Conservation (phyloP, 2,888 invertebrate species). For the Enchytraeus crypticus region DNA sequence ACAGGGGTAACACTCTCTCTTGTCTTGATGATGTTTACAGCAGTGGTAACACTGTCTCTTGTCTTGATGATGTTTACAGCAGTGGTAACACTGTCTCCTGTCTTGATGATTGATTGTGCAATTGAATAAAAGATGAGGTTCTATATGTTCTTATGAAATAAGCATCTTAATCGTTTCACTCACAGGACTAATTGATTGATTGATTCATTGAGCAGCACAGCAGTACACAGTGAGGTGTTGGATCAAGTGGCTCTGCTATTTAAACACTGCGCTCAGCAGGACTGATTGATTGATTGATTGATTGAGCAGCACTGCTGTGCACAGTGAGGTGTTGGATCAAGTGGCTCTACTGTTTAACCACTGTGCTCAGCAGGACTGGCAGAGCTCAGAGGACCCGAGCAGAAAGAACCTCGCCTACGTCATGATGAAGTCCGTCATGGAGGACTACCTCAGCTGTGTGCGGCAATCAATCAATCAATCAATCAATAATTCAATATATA, state of each 20-base stretch:
- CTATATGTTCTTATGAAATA: neutral
- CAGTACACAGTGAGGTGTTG: neutral
- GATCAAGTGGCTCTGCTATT: slow-evolving; percentile 10
- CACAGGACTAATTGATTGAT: neutral
- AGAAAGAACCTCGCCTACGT: slow-evolving; percentile 6
- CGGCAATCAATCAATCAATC: no score
- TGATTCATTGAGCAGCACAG: neutral
- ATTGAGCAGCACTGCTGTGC: neutral
- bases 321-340: neutral
- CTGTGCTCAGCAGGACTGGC: slow-evolving; percentile 14
- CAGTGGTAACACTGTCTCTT: neutral
- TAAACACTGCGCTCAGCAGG: slow-evolving; percentile 10
- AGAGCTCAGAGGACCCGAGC: slow-evolving; percentile 8
- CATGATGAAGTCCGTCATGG: slow-evolving; percentile 7
- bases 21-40: neutral
- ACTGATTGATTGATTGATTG: no score
- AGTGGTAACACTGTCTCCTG: neutral
- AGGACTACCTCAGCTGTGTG: slow-evolving; percentile 10
- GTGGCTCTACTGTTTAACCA: slow-evolving; percentile 10
- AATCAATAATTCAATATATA: no score
- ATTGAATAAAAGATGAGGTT: neutral
- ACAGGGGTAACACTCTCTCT: neutral
- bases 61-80: neutral
- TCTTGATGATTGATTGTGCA: no score
- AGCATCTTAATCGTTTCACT: neutral